Evolutionary conservation across 1,140 invertebrate genomes (phyloP).

Genomic region (Pristionchus pacificus): DNA sequence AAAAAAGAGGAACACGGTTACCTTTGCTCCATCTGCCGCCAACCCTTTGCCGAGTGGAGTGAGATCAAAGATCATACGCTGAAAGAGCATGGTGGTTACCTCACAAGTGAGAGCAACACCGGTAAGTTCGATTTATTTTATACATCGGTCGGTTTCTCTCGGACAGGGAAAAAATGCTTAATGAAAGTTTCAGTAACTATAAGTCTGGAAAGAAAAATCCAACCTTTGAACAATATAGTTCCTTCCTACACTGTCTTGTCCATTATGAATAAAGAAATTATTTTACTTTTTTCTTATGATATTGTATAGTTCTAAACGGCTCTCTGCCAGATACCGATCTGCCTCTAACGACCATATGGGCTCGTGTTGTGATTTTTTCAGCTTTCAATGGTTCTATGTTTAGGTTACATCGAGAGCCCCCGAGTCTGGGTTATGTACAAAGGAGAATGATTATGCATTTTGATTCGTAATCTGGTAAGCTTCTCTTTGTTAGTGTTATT

Average conservation of each 20-base stretch:
- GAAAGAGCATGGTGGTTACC: conserved; percentile 52
- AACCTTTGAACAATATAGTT: background rate
- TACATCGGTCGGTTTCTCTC: conserved; percentile 14
- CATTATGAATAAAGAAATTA: conserved; percentile 10
- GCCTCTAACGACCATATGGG: background rate
- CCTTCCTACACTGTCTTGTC: background rate
- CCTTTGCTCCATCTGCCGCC: conserved; percentile 51
- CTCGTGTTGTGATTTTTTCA: too few relatives aligned
- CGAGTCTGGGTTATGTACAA: conserved; percentile 57
- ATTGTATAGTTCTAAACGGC: conserved; percentile 18
- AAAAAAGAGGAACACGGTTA: conserved; percentile 55
- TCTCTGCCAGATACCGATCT: conserved; percentile 8
- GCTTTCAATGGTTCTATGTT: conserved; percentile 1
- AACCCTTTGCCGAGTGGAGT: conserved; percentile 50
- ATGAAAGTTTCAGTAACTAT: conserved; percentile 10
- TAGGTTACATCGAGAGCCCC: conserved; percentile 55
- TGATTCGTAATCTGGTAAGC: background rate
- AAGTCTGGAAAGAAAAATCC: conserved; percentile 16
- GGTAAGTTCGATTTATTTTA: conserved; percentile 31
- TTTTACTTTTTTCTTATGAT: background rate
- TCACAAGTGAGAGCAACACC: conserved; percentile 47
- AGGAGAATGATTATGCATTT: conserved; percentile 38
- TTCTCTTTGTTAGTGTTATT: too few relatives aligned
- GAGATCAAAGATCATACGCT: conserved; percentile 56
- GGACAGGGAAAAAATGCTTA: background rate